Percentiles rank a stretch among this genome's conserved stretches.
phyloP scores from a whole-genome alignment of 2,113 vertebrate genomes.

The Chaetodon auriga region DNA sequence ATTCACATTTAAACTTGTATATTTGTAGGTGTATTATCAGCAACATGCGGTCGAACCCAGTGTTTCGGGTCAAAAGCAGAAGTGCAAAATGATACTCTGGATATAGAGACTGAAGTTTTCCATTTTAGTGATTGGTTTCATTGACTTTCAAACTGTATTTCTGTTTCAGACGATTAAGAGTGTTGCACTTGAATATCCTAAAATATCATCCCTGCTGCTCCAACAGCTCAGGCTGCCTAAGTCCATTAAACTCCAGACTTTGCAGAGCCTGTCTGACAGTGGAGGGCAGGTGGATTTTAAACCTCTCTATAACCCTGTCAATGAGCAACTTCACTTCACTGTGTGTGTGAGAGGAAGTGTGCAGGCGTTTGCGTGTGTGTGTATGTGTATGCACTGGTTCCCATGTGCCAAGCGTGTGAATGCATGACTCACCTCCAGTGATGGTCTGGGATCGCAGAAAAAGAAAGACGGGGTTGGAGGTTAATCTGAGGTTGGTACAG shows the following conservation, averaged over 20 bases:
- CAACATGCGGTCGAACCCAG: background rate
- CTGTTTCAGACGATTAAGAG: constrained; percentile 6
- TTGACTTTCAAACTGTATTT: background rate
- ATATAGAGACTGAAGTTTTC: background rate
- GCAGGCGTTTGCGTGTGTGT: constrained; percentile 6
- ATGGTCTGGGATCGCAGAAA: constrained; percentile 60
- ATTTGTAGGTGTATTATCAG: background rate
- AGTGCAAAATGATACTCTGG: background rate
- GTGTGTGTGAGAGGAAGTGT: constrained; percentile 4
- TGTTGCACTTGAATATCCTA: constrained; percentile 19
- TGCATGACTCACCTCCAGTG: constrained; percentile 62
- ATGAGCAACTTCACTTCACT: constrained; percentile 39
- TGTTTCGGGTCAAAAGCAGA: background rate
- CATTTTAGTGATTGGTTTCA: background rate
- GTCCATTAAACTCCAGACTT: constrained; percentile 59
- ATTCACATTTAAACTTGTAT: background rate
- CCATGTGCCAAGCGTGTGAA: constrained; percentile 56
- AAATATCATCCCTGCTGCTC: constrained; percentile 19
- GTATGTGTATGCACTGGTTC: background rate
- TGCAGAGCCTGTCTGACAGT: constrained; percentile 49
- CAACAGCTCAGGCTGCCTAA: constrained; percentile 20
- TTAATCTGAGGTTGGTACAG: constrained; percentile 77
- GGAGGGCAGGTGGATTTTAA: constrained; percentile 60
- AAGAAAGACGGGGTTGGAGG: constrained; percentile 72
- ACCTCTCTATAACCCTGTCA: constrained; percentile 74